These are phyloP conservation scores for Aphis craccivora DNA, from an alignment of 1,140 invertebrate genomes.

Conservation along the genomic window DNA sequence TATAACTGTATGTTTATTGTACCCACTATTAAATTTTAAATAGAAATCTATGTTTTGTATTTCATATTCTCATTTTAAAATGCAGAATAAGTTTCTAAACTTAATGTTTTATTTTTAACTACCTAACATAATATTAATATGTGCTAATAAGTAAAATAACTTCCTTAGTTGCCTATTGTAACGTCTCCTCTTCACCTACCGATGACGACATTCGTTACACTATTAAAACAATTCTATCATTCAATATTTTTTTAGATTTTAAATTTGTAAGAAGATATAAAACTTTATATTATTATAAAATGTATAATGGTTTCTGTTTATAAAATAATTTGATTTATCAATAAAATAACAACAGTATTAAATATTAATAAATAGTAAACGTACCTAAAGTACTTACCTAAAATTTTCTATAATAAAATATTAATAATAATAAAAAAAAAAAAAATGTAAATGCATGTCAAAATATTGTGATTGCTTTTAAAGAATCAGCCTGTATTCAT, in stretches of 20 bases:
- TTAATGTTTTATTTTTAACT: too few relatives aligned
- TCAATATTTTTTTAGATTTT: not conserved
- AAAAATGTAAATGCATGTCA: not conserved
- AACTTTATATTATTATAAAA: too few relatives aligned
- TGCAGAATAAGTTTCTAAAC: too few relatives aligned
- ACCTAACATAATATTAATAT: too few relatives aligned
- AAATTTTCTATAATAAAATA: too few relatives aligned
- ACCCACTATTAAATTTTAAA: not conserved
- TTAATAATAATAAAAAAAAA: too few relatives aligned
- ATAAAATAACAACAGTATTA: too few relatives aligned
- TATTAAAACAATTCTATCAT: not conserved
- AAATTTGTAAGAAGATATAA: not conserved
- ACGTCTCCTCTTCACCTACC: too few relatives aligned
- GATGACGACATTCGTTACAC: too few relatives aligned
- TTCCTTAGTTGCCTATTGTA: too few relatives aligned
- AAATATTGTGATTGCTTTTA: not conserved
- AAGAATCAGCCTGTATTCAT: not conserved
- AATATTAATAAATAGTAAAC: too few relatives aligned
- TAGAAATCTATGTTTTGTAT: not conserved
- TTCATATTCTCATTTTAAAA: not conserved
- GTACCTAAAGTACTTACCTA: too few relatives aligned
- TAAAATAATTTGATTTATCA: not conserved
- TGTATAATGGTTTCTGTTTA: not conserved
- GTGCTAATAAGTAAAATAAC: not conserved
- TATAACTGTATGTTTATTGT: not conserved